phyloP scores from a whole-genome alignment of 2,797 vertebrate species.

The Gobionotothen gibberifrons region DNA sequence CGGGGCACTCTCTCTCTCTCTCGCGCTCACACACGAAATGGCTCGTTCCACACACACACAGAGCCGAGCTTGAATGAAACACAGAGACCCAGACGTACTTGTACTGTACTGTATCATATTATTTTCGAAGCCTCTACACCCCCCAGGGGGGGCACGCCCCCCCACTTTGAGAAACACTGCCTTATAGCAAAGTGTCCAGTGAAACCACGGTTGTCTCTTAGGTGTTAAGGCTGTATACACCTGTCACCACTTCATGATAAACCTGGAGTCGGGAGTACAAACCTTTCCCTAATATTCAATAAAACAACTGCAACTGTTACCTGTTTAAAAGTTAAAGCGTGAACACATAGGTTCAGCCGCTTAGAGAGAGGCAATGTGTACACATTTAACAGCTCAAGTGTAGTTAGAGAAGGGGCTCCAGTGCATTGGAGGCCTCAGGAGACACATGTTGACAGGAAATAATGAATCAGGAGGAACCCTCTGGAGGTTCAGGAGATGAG shows the following conservation, averaged over 20 bases:
- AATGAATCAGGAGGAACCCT: constrained; percentile 68
- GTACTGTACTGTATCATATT: too few species aligned
- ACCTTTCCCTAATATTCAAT: not conserved
- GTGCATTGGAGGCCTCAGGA: constrained; percentile 57
- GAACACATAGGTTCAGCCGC: constrained; percentile 3
- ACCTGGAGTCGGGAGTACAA: not conserved
- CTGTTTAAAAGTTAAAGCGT: constrained; percentile 12
- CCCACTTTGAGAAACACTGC: too few species aligned
- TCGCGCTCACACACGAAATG: too few species aligned
- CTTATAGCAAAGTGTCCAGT: not conserved
- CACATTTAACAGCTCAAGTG: constrained; percentile 50
- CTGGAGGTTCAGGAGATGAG: constrained; percentile 59
- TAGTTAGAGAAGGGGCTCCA: constrained; percentile 56
- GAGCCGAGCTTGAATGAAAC: too few species aligned
- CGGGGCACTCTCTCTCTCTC: too few species aligned
- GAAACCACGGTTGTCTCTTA: not conserved
- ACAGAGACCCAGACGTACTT: too few species aligned
- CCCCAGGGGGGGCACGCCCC: too few species aligned
- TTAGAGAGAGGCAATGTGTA: constrained; percentile 15
- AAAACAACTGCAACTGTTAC: not conserved
- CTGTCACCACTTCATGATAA: not conserved
- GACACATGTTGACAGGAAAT: constrained; percentile 69
- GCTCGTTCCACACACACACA: too few species aligned
- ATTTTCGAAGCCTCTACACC: too few species aligned
- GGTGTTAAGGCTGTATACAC: not conserved